A percentile compares a stretch with the other conserved stretches of the same genome.
phyloP scores from a whole-genome alignment of 1,140 invertebrate species.

The Halesus radiatus region DNA sequence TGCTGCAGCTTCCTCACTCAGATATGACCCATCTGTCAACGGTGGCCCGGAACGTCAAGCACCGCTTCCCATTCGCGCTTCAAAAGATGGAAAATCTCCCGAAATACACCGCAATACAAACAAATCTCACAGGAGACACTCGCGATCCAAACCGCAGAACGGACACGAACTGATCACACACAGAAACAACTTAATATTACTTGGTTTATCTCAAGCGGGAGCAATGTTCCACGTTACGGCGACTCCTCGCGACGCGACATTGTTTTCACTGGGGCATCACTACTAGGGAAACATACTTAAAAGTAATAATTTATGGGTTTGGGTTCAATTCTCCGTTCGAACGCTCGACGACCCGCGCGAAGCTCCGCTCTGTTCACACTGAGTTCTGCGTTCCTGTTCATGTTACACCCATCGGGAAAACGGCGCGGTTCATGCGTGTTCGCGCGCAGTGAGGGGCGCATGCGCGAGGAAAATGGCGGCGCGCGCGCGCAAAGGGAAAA shows the following conservation, averaged over 20 bases:
- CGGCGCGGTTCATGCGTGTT: constrained; percentile 46
- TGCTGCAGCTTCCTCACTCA: background rate
- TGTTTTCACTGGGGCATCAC: constrained; percentile 23
- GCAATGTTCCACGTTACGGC: background rate
- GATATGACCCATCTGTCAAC: constrained; percentile 19
- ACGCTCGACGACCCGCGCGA: constrained; percentile 57
- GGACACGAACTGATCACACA: background rate
- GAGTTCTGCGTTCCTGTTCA: constrained; percentile 46
- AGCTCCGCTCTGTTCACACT: constrained; percentile 55
- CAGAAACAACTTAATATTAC: background rate
- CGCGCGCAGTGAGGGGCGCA: constrained; percentile 40
- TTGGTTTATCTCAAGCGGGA: background rate
- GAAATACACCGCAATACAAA: constrained; percentile 43
- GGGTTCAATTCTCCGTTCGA: constrained; percentile 50
- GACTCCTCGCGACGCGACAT: background rate
- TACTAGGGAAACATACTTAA: constrained; percentile 50
- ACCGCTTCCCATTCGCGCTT: constrained; percentile 21
- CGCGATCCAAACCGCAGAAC: constrained; percentile 31
- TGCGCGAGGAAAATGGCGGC: constrained; percentile 34
- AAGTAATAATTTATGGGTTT: constrained; percentile 50
- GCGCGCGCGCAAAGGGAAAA: constrained; percentile 8
- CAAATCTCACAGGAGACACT: constrained; percentile 29
- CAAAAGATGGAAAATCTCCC: constrained; percentile 17
- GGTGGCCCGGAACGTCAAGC: background rate
- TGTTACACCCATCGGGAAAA: constrained; percentile 48